These are phyloP conservation scores for Bombylius discolor DNA, from an alignment of 2,888 invertebrate species.

Conservation along the genomic window DNA sequence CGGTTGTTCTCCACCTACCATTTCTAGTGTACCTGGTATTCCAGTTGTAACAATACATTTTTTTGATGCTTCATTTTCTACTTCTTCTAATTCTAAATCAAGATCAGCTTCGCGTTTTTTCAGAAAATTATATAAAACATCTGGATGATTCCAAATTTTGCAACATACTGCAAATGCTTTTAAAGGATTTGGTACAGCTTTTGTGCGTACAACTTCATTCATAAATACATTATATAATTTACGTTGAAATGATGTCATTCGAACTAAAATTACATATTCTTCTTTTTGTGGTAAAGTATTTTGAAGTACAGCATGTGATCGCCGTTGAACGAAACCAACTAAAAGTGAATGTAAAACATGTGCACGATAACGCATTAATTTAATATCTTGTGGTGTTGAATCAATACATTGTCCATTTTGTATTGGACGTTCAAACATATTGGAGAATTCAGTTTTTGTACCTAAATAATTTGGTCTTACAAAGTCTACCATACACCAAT, in stretches of 20 bases:
- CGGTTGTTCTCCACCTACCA: too few species aligned
- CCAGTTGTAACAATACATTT: neutral
- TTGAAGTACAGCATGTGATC: slow-evolving; percentile 86
- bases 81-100: slow-evolving; percentile 73
- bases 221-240: slow-evolving; percentile 86
- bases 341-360: slow-evolving; percentile 90
- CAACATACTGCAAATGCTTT: slow-evolving; percentile 98
- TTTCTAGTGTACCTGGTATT: too few species aligned
- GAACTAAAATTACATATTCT: slow-evolving; percentile 83
- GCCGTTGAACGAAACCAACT: slow-evolving; percentile 90
- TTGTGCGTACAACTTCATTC: slow-evolving; percentile 77
- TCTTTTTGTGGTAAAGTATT: slow-evolving; percentile 87
- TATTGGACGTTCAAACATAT: slow-evolving; percentile 98
- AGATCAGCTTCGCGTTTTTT: slow-evolving; percentile 65
- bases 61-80: slow-evolving; percentile 31
- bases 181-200: slow-evolving; percentile 83
- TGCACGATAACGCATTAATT: slow-evolving; percentile 87
- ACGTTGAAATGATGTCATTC: slow-evolving; percentile 83
- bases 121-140: slow-evolving; percentile 77
- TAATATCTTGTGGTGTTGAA: slow-evolving; percentile 85
- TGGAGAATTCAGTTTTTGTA: slow-evolving; percentile 90
- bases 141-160: slow-evolving; percentile 95
- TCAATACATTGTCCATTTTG: slow-evolving; percentile 97
- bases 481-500: slow-evolving; percentile 99
- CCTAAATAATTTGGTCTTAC: slow-evolving; percentile 95